Evolutionary conservation across 2,797 vertebrate species (phyloP).

Genomic region (Falco peregrinus): DNA sequence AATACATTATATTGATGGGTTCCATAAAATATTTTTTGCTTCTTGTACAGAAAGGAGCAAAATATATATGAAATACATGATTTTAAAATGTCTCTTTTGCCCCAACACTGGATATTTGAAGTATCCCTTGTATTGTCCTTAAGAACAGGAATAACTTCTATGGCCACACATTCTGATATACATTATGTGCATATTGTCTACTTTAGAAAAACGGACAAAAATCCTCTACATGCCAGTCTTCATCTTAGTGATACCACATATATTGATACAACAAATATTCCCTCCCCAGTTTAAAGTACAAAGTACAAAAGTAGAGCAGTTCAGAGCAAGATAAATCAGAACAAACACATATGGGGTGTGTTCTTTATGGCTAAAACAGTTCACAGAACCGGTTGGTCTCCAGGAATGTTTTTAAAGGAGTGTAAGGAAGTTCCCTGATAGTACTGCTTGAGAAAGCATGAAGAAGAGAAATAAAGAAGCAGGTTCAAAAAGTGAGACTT

Average conservation of each 20-base stretch:
- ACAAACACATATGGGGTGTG: constrained; percentile 57
- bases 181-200: not conserved
- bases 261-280: constrained; percentile 18
- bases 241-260: not conserved
- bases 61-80: not conserved
- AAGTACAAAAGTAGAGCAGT: constrained; percentile 49
- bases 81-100: not conserved
- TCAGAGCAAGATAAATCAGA: constrained; percentile 41
- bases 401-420: not conserved
- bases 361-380: constrained; percentile 13
- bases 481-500: not conserved
- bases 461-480: not conserved
- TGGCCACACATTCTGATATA: not conserved
- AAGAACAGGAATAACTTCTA: not conserved
- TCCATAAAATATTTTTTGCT: not conserved
- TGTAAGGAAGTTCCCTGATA: not conserved
- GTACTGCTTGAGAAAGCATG: not conserved
- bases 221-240: not conserved
- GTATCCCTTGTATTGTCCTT: not conserved
- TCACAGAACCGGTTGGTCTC: constrained; percentile 22
- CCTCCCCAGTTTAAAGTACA: constrained; percentile 54
- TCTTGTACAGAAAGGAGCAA: not conserved
- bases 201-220: not conserved
- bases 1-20: not conserved
- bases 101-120: rapidly evolving